A percentile compares a stretch with the other conserved stretches of the same genome.
phyloP scores from a whole-genome alignment of 1,140 invertebrate species.

The Drosophila burlai region DNA sequence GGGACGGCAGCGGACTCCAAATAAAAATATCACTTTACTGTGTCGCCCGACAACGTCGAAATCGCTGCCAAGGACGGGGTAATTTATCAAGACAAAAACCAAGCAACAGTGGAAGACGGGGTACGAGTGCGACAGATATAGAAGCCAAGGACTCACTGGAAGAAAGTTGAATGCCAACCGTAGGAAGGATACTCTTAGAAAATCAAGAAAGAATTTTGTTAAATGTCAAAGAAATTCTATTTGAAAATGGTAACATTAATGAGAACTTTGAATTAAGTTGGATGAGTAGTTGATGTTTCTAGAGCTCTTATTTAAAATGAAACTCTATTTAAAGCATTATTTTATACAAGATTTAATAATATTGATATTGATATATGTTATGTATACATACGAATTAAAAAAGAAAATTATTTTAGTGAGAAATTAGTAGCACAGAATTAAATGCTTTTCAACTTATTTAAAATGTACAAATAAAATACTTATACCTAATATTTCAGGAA shows the following conservation, averaged over 20 bases:
- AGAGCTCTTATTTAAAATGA: background rate
- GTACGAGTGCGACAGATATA: slow-evolving; percentile 35
- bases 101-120: slow-evolving; percentile 29
- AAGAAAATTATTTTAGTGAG: too few relatives aligned
- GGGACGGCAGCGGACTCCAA: slow-evolving; percentile 39
- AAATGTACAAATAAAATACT: background rate
- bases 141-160: slow-evolving; percentile 26
- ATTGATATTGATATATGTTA: too few relatives aligned
- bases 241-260: background rate
- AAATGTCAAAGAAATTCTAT: background rate
- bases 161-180: slow-evolving; percentile 2
- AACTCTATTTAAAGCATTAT: background rate
- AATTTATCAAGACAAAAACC: slow-evolving; percentile 83
- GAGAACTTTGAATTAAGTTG: background rate
- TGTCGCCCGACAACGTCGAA: slow-evolving; percentile 67
- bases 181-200: background rate
- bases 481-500: background rate
- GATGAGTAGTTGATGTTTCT: background rate
- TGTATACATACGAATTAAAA: too few relatives aligned
- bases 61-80: slow-evolving; percentile 78
- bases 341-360: too few relatives aligned
- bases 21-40: slow-evolving; percentile 83
- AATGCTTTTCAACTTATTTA: too few relatives aligned
- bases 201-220: slow-evolving; percentile 12
- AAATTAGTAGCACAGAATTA: too few relatives aligned